Evolutionary conservation across 64 coral and sea anemone genomes (phyloP), one percentile per base, ranked within the genome.

Genomic region (Orbicella faveolata): DNA sequence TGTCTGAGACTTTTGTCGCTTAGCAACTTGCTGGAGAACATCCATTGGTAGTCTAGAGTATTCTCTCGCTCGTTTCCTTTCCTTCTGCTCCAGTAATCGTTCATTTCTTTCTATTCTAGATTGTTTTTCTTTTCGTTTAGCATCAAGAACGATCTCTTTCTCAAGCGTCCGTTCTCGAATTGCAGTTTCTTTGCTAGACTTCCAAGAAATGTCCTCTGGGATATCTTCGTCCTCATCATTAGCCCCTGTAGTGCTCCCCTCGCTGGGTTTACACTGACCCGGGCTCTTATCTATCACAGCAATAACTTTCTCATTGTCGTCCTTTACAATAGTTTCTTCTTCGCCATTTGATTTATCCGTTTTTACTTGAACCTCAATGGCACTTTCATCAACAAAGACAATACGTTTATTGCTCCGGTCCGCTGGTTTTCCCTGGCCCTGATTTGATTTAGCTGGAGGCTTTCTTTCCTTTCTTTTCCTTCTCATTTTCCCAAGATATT

Each of bases 171-270:
- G 81, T 69, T 95, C 77, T 19, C 48, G 87, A 10, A 94, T 75
- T n/a, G 82, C 77, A 63, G 23, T 84, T 37, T 92, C 93, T 88
- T 90, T 98, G 41, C 93, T 93, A 19, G 73, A 59, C 70, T 90
- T 88, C 87, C 90, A 94, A 30, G 96, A 95, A 53, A 98, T 36
- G 35, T 89, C 87, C 23, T 78, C 93, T 62, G 96, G 96, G 12
- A 63, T 82, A 92, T 93, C 96, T 75, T 89, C 82, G 2, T 83
- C 88, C 3, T 78, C 34, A 44, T 76, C 72, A 20, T 62, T 9
- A 70, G 1, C 79, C 14, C 20, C 81, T 23, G 18, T 21, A 9
- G 75, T 79, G 14, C 52, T 51, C n/a, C 14, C 14, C 4, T 65
- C 36, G 10, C 12, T 59, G 12, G 14, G 11, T 57, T 16, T 59